Conservation (phyloP, 64 coral and sea anemone genomes). For the Pocillopora verrucosa region DNA sequence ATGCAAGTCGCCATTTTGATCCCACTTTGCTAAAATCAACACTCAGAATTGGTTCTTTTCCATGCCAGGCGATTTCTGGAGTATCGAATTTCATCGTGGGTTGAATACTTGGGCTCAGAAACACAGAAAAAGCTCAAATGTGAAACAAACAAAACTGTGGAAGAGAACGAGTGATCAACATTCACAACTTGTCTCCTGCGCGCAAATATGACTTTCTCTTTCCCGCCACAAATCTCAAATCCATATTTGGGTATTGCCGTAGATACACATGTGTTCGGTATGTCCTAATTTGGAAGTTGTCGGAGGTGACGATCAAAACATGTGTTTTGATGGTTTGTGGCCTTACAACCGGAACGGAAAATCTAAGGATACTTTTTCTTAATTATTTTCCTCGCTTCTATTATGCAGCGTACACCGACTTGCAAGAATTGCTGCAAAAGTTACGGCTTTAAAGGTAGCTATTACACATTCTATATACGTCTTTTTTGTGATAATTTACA, state of each 20-base stretch:
- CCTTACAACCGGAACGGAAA: too few species aligned
- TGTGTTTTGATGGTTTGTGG: neutral
- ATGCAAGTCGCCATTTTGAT: conserved; percentile 69
- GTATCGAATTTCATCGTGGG: conserved; percentile 74
- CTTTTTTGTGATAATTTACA: neutral
- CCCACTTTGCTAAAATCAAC: conserved; percentile 89
- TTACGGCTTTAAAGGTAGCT: conserved; percentile 76
- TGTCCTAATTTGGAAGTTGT: conserved; percentile 34
- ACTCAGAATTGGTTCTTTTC: conserved; percentile 89
- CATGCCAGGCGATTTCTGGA: conserved; percentile 99
- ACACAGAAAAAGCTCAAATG: neutral
- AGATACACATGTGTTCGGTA: neutral
- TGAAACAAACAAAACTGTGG: neutral
- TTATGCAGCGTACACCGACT: conserved; percentile 89
- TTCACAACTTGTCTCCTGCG: neutral
- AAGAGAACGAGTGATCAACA: neutral
- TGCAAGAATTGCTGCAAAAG: conserved; percentile 81
- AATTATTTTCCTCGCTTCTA: neutral
- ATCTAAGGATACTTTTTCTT: neutral
- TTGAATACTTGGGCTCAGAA: neutral
- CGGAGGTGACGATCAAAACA: conserved; percentile 1
- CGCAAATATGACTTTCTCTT: conserved; percentile 14
- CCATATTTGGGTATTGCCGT: neutral
- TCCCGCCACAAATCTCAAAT: conserved; percentile 48
- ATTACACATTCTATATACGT: neutral